A percentile compares a stretch with the other conserved stretches of the same genome.
phyloP scores from a whole-genome alignment of 2,797 vertebrate species.

The Nannoperca obscura region DNA sequence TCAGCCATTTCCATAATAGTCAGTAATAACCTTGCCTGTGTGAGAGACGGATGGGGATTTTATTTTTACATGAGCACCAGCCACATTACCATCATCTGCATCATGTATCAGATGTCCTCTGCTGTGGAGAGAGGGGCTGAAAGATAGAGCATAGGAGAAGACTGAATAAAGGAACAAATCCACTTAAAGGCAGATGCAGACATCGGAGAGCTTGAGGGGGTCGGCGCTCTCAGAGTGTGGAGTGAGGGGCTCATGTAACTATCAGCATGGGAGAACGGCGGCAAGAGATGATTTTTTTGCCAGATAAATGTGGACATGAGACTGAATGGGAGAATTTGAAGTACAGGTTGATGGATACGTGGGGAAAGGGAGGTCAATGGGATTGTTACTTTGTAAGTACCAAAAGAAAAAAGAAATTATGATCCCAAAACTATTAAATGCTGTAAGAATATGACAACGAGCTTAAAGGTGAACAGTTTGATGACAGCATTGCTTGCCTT shows the following conservation, averaged over 20 bases:
- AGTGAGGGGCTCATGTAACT: constrained; percentile 50
- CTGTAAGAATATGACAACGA: too few species aligned
- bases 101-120: constrained; percentile 71
- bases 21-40: constrained; percentile 67
- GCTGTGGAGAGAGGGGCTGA: constrained; percentile 44
- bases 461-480: too few species aligned
- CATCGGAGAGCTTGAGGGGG: constrained; percentile 56
- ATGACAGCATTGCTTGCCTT: background rate
- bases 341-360: constrained; percentile 18
- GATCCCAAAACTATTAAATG: background rate
- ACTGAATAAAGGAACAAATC: constrained; percentile 48
- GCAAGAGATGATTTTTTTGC: constrained; percentile 19
- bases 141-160: constrained; percentile 51
- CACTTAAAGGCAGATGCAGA: constrained; percentile 60
- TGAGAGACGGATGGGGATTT: constrained; percentile 68
- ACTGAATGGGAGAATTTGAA: constrained; percentile 16
- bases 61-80: constrained; percentile 78
- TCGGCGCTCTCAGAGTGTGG: constrained; percentile 6
- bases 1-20: constrained; percentile 59
- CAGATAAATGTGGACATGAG: constrained; percentile 36
- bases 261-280: background rate
- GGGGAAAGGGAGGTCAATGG: constrained; percentile 8
- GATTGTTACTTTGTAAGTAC: background rate
- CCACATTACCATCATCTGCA: constrained; percentile 65
- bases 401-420: background rate